These are phyloP conservation scores for Eriosoma lanigerum DNA, from an alignment of 1,140 invertebrate genomes.

Conservation along the genomic window DNA sequence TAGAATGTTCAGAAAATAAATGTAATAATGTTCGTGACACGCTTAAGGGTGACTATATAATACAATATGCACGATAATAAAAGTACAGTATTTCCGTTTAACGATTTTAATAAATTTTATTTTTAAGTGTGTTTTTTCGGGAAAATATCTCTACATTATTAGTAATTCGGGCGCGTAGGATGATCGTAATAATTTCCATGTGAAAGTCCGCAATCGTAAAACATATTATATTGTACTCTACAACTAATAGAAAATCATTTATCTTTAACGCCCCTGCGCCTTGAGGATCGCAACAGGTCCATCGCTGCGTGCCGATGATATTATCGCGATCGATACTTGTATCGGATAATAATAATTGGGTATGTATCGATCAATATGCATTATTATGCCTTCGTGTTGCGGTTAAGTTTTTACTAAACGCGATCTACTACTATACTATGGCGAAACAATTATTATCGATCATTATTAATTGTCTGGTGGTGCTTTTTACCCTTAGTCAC, in stretches of 20 bases:
- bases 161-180: background rate
- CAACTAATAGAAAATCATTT: background rate
- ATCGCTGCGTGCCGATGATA: background rate
- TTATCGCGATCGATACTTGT: background rate
- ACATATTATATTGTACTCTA: too few species aligned
- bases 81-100: background rate
- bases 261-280: background rate
- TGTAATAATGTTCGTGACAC: background rate
- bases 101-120: too few species aligned
- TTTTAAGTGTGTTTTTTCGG: background rate
- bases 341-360: background rate
- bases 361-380: background rate
- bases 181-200: background rate
- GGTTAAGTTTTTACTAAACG: too few species aligned
- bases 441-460: too few species aligned
- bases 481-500: background rate
- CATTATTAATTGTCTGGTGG: background rate
- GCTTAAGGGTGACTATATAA: background rate
- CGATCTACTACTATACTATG: too few species aligned
- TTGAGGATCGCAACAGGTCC: background rate
- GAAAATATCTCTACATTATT: background rate
- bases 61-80: background rate
- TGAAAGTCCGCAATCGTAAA: background rate
- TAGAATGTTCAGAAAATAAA: too few species aligned
- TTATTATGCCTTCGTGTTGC: too few species aligned